phyloP scores from a whole-genome alignment of 2,113 vertebrate species.

The Tautogolabrus adspersus region DNA sequence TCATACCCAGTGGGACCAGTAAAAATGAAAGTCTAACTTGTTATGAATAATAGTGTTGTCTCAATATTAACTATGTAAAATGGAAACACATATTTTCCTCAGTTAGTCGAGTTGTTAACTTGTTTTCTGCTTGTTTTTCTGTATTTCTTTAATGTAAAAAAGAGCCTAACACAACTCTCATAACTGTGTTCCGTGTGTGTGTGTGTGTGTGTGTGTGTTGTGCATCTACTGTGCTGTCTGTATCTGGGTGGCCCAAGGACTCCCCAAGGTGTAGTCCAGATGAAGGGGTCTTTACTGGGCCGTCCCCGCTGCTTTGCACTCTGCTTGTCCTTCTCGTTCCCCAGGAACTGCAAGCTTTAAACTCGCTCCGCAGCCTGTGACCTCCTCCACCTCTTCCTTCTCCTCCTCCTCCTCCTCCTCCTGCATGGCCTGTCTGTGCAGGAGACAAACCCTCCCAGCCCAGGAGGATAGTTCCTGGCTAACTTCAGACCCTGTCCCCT shows the following conservation, averaged over 20 bases:
- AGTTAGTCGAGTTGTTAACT: too few relatives aligned
- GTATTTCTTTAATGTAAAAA: not conserved
- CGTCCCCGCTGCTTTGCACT: slow-evolving; percentile 69
- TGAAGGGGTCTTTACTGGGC: slow-evolving; percentile 79
- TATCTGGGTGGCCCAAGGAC: slow-evolving; percentile 70
- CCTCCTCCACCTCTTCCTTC: slow-evolving; percentile 62
- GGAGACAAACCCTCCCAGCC: slow-evolving; percentile 51
- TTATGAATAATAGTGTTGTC: too few relatives aligned
- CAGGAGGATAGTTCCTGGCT: slow-evolving; percentile 54
- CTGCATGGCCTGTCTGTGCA: slow-evolving; percentile 56
- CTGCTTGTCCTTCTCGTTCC: slow-evolving; percentile 70
- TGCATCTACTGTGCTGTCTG: slow-evolving; percentile 35
- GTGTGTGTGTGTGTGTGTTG: slow-evolving; percentile 25
- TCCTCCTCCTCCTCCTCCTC: slow-evolving; percentile 68
- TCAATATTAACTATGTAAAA: not conserved
- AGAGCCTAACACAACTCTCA: not conserved
- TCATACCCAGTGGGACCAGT: not conserved
- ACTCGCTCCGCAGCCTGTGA: slow-evolving; percentile 69
- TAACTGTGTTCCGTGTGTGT: not conserved
- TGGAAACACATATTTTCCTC: not conserved
- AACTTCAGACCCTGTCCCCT: slow-evolving; percentile 40
- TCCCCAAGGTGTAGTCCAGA: slow-evolving; percentile 83
- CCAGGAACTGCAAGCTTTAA: slow-evolving; percentile 73
- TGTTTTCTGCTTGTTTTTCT: not conserved
- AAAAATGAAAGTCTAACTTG: not conserved